Evolutionary conservation across 2,888 invertebrate species (phyloP), one percentile per base, ranked within the genome.

Genomic region (Acleris cristana): DNA sequence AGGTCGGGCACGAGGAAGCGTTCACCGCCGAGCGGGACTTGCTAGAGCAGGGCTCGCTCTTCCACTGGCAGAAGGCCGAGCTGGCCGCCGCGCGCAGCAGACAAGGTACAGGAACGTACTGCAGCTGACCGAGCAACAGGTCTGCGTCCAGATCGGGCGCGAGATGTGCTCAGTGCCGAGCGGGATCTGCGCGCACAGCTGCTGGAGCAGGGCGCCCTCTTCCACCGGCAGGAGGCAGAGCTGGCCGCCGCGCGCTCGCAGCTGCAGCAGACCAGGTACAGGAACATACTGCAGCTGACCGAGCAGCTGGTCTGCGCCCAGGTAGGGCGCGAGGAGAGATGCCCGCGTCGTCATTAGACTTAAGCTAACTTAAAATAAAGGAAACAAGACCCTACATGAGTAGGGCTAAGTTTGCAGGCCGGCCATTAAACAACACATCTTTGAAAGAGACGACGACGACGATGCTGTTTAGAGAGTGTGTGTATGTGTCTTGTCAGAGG

Each of bases 81-180:
- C 80, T 86, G 94, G 95, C 48, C 96, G 93, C 48, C 93, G 95
- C 80, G 95, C 93, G 81, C 71, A 70, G 56, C 74, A 71, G 18
- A 71, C 80, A 67, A 34, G 34, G 34, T 34, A 34, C 34, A 34
- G 10, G 34, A 10, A 26, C 26, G 6, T 26, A 6, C 26, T 98
- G 86, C 98, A 99, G 84, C 93, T 99, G 69, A 99, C 99, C 73
- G 95, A 96, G 72, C 96, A 97, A 6, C 96, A 96, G 79, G 95
- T 98, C n/a, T 26, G 6, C n/a, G 26, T 2, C 6, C 26, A 26
- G 26, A 2, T 26, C 26, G 26, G 26, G 26, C 3, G 3, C 23
- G 23, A 23, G 23, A 23, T 2, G 3, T 3, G 23, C 23, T 23
- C 23, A 3, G 23, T 3, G 23, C 23, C 23, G 23, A 23, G 23